phyloP scores from a whole-genome alignment of 2,113 vertebrate genomes.

The Anoura caudifer region DNA sequence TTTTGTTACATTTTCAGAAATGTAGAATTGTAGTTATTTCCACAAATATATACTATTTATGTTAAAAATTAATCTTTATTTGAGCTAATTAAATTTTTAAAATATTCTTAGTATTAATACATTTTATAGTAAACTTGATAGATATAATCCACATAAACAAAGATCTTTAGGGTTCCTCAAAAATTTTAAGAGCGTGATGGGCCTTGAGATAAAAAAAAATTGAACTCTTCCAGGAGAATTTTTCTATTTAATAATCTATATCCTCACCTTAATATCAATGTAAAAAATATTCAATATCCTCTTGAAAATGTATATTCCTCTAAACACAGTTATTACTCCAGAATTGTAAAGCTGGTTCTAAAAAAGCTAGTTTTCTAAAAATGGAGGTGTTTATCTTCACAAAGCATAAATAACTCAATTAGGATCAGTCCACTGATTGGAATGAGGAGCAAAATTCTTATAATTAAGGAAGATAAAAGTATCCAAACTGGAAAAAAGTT shows the following conservation, averaged over 20 bases:
- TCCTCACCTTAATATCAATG: not conserved
- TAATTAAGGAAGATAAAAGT: not conserved
- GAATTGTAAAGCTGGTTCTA: not conserved
- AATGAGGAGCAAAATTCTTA: not conserved
- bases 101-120: not conserved
- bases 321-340: not conserved
- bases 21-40: not conserved
- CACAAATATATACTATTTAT: not conserved
- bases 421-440: not conserved
- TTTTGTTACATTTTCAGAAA: not conserved
- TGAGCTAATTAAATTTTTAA: not conserved
- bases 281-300: not conserved
- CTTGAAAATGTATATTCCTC: not conserved
- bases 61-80: not conserved
- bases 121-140: not conserved
- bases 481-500: not conserved
- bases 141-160: not conserved
- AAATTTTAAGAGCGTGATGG: not conserved
- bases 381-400: not conserved
- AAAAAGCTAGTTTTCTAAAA: conserved; percentile 8
- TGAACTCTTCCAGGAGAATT: not conserved
- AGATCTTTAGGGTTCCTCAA: not conserved
- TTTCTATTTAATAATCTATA: not conserved
- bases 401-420: conserved; percentile 10
- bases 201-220: not conserved